A percentile compares a stretch with the other conserved stretches of the same genome.
Evolutionary conservation across 1,140 invertebrate species (phyloP).

Genomic region (Drosophila oshimai): DNA sequence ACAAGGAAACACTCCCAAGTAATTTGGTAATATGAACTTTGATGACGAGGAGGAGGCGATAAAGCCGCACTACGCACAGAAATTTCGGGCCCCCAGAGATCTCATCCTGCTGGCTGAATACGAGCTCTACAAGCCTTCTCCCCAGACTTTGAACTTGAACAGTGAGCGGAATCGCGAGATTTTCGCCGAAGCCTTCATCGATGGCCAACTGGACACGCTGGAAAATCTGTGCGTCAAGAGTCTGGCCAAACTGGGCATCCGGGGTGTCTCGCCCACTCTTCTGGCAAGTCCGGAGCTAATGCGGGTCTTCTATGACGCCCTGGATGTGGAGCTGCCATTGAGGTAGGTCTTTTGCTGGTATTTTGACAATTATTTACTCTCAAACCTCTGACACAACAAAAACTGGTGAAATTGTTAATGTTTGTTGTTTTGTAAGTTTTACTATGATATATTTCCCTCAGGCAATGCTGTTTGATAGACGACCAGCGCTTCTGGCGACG

Average conservation of each 20-base stretch:
- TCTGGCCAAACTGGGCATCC: conserved; percentile 20
- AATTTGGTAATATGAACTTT: conserved; percentile 15
- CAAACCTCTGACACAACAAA: too few relatives aligned
- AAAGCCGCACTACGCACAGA: conserved; percentile 26
- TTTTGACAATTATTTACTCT: too few relatives aligned
- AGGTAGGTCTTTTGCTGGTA: neutral
- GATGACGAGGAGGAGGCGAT: conserved; percentile 11
- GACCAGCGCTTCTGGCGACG: conserved; percentile 48
- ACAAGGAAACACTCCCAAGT: neutral
- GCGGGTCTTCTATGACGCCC: conserved; percentile 38
- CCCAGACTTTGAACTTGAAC: neutral
- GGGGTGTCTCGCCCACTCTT: neutral
- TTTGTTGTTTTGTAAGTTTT: neutral
- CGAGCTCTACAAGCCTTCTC: conserved; percentile 34
- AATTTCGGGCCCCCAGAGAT: conserved; percentile 35
- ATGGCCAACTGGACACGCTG: conserved; percentile 31
- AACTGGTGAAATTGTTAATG: neutral
- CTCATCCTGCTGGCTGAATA: conserved; percentile 3
- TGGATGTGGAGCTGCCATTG: conserved; percentile 45
- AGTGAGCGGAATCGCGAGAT: conserved; percentile 39
- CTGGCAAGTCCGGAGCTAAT: conserved; percentile 3
- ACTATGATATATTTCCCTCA: neutral
- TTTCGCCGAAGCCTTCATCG: conserved; percentile 47
- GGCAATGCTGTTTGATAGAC: conserved; percentile 31
- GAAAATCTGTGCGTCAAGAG: conserved; percentile 26